Percentiles rank a stretch among this genome's conserved stretches.
Conservation (phyloP, 2,888 invertebrate species). For the Pseudoips prasinana region DNA sequence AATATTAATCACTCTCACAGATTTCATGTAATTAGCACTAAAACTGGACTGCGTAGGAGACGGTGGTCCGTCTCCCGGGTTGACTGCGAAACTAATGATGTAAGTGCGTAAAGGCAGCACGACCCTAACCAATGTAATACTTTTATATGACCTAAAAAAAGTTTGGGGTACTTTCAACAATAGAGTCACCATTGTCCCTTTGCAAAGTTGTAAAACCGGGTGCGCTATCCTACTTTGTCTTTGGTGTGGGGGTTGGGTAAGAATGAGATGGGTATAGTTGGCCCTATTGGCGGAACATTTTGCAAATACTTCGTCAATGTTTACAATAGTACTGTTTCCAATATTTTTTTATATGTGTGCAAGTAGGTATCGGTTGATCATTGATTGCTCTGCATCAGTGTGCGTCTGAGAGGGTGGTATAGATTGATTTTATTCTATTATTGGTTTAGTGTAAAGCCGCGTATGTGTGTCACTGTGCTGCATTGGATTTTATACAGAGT, state of each 20-base stretch:
- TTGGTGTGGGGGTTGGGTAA: slow-evolving; percentile 26
- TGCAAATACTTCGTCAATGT: slow-evolving; percentile 76
- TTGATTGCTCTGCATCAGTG: slow-evolving; percentile 59
- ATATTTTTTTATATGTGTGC: slow-evolving; percentile 58
- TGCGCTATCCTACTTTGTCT: slow-evolving; percentile 50
- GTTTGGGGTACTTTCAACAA: slow-evolving; percentile 79
- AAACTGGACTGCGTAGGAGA: slow-evolving; percentile 68
- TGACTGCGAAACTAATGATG: slow-evolving; percentile 77
- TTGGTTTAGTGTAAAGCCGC: slow-evolving; percentile 80
- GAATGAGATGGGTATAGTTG: slow-evolving; percentile 53
- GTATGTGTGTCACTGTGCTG: slow-evolving; percentile 80
- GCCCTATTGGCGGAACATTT: slow-evolving; percentile 60
- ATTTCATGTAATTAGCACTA: slow-evolving; percentile 38
- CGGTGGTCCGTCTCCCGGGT: slow-evolving; percentile 54
- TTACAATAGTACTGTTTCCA: slow-evolving; percentile 78
- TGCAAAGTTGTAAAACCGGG: slow-evolving; percentile 67
- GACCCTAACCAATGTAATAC: slow-evolving; percentile 79
- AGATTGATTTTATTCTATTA: slow-evolving; percentile 80
- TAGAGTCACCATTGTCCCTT: slow-evolving; percentile 77
- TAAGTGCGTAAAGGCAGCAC: slow-evolving; percentile 68
- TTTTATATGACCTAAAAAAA: slow-evolving; percentile 81
- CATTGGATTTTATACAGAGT: slow-evolving; percentile 57
- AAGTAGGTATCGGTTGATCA: slow-evolving; percentile 47
- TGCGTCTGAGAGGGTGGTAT: slow-evolving; percentile 73
- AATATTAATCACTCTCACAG: slow-evolving; percentile 43